Evolutionary conservation across 2,797 vertebrate species (phyloP).

Genomic region (Schizopygopsis malacanthus): DNA sequence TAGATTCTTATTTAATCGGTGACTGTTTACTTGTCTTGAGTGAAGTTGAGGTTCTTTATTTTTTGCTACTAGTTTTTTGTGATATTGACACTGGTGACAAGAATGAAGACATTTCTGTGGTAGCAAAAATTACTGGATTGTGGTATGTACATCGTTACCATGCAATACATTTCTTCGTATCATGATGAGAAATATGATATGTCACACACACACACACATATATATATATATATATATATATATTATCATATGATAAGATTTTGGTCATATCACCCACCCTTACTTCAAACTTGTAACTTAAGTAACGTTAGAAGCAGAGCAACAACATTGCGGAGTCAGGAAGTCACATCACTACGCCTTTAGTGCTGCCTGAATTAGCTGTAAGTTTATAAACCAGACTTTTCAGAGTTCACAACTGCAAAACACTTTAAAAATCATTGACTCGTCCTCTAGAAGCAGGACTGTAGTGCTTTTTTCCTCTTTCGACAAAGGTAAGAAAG

Average conservation of each 20-base stretch:
- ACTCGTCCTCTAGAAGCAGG: constrained; percentile 18
- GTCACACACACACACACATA: no score
- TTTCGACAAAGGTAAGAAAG: constrained; percentile 60
- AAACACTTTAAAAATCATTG: constrained; percentile 8
- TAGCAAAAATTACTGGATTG: not conserved
- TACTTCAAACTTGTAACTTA: no score
- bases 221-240: no score
- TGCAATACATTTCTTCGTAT: not conserved
- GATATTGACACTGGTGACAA: not conserved
- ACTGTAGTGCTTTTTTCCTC: constrained; percentile 60
- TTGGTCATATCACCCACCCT: not conserved
- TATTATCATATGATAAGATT: not conserved
- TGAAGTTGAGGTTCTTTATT: no score
- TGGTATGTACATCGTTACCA: not conserved
- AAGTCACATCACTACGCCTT: not conserved
- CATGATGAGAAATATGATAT: not conserved
- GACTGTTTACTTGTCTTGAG: no score
- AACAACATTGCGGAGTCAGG: not conserved
- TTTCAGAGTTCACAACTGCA: not conserved
- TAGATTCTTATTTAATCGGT: no score
- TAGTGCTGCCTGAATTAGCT: not conserved
- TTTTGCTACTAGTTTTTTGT: not conserved
- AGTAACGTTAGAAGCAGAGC: not conserved
- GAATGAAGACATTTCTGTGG: no score
- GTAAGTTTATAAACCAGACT: not conserved